Conservation (phyloP, 1,140 invertebrate genomes). For the Arctopsyche grandis region DNA sequence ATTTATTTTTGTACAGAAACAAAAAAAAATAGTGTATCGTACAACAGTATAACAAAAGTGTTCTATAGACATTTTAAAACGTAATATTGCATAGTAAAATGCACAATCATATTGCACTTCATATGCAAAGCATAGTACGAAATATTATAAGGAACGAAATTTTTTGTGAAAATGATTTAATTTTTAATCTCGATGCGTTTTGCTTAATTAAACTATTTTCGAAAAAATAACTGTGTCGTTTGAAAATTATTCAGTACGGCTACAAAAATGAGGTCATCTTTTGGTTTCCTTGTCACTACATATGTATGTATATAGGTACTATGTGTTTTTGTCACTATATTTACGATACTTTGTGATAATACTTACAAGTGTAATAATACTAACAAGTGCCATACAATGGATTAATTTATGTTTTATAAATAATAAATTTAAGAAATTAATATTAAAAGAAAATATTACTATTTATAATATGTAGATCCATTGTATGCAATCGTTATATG, state of each 20-base stretch:
- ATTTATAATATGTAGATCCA: neutral
- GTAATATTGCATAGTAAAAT: conserved; percentile 34
- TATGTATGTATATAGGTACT: conserved; percentile 3
- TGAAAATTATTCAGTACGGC: conserved; percentile 22
- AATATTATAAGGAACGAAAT: neutral
- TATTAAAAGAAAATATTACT: neutral
- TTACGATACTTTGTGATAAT: conserved; percentile 15
- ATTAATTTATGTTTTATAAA: conserved; percentile 5
- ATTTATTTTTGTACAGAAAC: conserved; percentile 13
- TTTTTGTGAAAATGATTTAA: neutral
- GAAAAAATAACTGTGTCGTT: conserved; percentile 11
- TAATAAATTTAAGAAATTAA: too few relatives aligned
- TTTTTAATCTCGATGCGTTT: too few relatives aligned
- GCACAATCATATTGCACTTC: conserved; percentile 6
- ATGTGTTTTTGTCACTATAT: conserved; percentile 32
- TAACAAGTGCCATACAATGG: neutral
- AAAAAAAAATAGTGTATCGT: conserved; percentile 20
- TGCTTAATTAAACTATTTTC: neutral
- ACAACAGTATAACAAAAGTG: conserved; percentile 23
- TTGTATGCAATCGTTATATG: neutral
- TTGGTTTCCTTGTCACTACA: conserved; percentile 44
- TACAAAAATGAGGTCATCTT: conserved; percentile 53
- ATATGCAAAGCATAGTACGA: neutral
- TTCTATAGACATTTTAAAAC: conserved; percentile 31
- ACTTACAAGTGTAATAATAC: neutral